Evolutionary conservation across 1,140 invertebrate genomes (phyloP).

Genomic region (Acyrthosiphon pisum): DNA sequence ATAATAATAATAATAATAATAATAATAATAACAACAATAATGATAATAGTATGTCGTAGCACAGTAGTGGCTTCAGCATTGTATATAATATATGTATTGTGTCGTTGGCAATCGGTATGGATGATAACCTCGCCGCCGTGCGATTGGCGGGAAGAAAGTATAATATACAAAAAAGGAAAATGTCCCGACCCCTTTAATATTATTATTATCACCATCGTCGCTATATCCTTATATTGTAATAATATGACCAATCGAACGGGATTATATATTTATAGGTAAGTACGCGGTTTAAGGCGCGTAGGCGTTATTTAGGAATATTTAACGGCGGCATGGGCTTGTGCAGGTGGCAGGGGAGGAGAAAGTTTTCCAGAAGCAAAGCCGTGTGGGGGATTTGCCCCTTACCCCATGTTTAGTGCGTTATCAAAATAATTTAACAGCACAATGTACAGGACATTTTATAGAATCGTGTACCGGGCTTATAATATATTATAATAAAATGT

Average conservation of each 20-base stretch:
- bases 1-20: constrained; percentile 31
- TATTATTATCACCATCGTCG: too few relatives aligned
- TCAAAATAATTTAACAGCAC: neutral
- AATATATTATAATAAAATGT: too few relatives aligned
- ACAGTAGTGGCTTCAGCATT: neutral
- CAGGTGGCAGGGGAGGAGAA: neutral
- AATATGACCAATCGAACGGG: neutral
- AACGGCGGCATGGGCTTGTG: neutral
- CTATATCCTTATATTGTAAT: neutral
- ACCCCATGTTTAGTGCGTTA: neutral
- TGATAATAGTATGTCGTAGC: constrained; percentile 6
- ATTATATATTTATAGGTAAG: neutral
- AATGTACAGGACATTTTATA: neutral
- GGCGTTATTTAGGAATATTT: neutral
- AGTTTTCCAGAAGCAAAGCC: neutral
- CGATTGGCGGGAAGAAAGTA: neutral
- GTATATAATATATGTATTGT: neutral
- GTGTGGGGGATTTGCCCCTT: neutral
- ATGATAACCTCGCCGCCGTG: neutral
- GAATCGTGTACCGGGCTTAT: neutral
- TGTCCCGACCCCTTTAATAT: neutral
- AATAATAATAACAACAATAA: neutral
- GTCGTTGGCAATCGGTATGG: neutral
- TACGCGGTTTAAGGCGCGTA: neutral
- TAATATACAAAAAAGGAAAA: neutral